These are phyloP conservation scores for Scaptodrosophila latifasciaeformis DNA, from an alignment of 2,888 invertebrate species.

Conservation along the genomic window DNA sequence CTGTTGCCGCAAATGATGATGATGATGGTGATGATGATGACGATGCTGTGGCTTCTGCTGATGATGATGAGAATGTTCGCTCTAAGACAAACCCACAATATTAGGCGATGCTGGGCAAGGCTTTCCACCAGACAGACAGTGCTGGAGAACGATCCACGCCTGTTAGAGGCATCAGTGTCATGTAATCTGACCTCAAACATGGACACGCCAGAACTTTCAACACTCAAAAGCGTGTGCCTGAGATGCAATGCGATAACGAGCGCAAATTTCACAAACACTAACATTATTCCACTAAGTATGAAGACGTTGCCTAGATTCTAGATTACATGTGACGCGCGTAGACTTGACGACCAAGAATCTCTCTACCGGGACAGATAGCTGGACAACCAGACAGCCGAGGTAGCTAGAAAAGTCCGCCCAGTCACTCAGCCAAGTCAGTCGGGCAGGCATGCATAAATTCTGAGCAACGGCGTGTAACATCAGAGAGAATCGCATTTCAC, in stretches of 20 bases:
- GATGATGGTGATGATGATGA: conserved; percentile 16
- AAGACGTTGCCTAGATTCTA: conserved; percentile 64
- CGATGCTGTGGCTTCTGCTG: conserved; percentile 28
- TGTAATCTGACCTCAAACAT: conserved; percentile 66
- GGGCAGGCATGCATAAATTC: conserved; percentile 61
- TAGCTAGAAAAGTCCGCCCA: neutral
- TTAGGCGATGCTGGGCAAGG: too few relatives aligned
- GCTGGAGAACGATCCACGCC: conserved; percentile 7
- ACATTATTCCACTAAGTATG: conserved; percentile 59
- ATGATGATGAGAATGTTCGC: conserved; percentile 27
- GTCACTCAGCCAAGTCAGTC: conserved; percentile 1
- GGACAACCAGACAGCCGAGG: neutral
- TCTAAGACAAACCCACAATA: too few relatives aligned
- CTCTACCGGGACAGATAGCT: conserved; percentile 14
- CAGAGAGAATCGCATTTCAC: conserved; percentile 59
- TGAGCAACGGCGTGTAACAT: conserved; percentile 57
- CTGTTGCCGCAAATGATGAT: conserved; percentile 18
- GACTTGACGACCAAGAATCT: conserved; percentile 27
- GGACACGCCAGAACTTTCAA: conserved; percentile 67
- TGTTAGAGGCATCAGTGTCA: conserved; percentile 63
- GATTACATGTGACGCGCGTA: conserved; percentile 53
- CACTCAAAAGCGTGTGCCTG: conserved; percentile 45
- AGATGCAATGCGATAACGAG: conserved; percentile 64
- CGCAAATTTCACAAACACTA: conserved; percentile 61
- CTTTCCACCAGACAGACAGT: too few relatives aligned